phyloP scores from a whole-genome alignment of 2,797 vertebrate genomes.

The Sphenodon punctatus region DNA sequence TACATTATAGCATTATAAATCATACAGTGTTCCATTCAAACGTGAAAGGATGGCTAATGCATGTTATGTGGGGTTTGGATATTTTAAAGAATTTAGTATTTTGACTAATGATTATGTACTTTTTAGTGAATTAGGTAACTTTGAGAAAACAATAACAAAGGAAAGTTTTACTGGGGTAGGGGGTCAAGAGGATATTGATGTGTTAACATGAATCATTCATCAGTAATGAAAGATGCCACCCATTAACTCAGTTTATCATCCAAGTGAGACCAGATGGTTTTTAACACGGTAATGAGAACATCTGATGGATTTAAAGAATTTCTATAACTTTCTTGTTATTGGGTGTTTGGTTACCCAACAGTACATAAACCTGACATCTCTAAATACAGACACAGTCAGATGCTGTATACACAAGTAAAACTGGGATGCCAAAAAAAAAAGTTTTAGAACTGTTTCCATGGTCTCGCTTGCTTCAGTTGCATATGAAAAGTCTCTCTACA shows the following conservation, averaged over 20 bases:
- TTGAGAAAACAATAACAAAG: background rate
- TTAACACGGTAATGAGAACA: background rate
- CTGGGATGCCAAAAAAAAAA: background rate
- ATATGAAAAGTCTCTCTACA: background rate
- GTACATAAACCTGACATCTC: conserved; percentile 10
- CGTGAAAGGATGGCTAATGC: background rate
- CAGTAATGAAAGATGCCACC: conserved; percentile 37
- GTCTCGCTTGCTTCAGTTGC: background rate
- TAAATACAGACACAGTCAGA: background rate
- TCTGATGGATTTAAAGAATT: conserved; percentile 22
- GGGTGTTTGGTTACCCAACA: conserved; percentile 19
- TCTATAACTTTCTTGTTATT: background rate
- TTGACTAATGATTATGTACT: background rate
- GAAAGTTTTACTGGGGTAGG: background rate
- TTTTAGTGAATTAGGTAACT: background rate
- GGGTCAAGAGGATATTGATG: conserved; percentile 30
- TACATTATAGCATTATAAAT: accelerated
- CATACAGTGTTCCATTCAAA: background rate
- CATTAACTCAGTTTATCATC: conserved; percentile 31
- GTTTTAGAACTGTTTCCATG: background rate
- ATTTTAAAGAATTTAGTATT: background rate
- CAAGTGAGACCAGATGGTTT: conserved; percentile 50
- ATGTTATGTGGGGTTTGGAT: background rate
- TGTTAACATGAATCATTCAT: conserved; percentile 32
- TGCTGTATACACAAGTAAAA: background rate